phyloP scores from a whole-genome alignment of 2,113 vertebrate species.

The Catharus bicknelli region DNA sequence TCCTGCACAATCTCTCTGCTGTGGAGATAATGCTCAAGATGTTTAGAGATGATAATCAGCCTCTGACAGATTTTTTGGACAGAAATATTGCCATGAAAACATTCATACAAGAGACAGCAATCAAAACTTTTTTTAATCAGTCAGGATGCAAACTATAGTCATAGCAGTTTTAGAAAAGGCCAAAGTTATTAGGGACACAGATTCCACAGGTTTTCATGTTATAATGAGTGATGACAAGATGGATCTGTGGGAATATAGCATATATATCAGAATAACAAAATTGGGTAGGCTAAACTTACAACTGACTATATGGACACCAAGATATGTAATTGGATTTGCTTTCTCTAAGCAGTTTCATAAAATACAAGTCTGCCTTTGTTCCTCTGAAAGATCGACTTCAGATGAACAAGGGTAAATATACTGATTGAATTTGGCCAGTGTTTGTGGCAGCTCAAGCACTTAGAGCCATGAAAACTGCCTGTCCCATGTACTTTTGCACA shows the following conservation, averaged over 20 bases:
- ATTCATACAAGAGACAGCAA: background rate
- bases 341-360: background rate
- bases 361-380: background rate
- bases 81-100: background rate
- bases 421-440: background rate
- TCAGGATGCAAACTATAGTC: background rate
- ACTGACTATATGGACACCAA: background rate
- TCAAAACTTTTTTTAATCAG: background rate
- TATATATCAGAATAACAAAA: background rate
- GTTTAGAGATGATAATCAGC: background rate
- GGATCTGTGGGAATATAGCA: background rate
- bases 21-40: background rate
- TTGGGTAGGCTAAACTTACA: background rate
- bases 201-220: background rate
- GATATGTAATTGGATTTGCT: background rate
- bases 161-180: background rate
- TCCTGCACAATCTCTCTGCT: background rate
- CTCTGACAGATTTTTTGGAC: background rate
- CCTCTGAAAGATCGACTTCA: background rate
- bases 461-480: background rate
- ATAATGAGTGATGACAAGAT: background rate
- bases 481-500: background rate
- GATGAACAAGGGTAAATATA: background rate
- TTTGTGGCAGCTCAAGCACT: background rate
- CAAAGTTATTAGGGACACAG: background rate